Base-by-base conservation (phyloP, 2,113 vertebrate genomes). In the Cygnus buccinator region DNA sequence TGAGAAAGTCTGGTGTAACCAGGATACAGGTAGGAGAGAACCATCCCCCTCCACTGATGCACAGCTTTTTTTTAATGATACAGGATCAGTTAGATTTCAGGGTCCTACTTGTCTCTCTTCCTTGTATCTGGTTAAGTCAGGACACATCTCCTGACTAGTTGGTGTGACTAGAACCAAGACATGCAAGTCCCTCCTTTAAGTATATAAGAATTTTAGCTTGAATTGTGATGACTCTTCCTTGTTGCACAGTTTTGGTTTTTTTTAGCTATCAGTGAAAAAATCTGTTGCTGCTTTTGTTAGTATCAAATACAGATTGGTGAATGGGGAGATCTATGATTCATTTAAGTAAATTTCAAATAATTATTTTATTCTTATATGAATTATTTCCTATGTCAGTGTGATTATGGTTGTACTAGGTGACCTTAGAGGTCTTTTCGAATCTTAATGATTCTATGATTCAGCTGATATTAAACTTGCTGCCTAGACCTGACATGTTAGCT, bases 271-370 rank as follows among this genome's bases (percentile, higher is more conserved):
- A 73, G 50, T 33, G 57, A 41, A 55, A 41, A 75, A 52, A 93
- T 31, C 5, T 28, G 5, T 74, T 70, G 22, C 46, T 88, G 46
- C 41, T 79, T 93, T 92, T 71, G 54, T 62, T 78, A 31, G 21
- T 83, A 52, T 68, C 9, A 68, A 15, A 52, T 66, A 35, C 66
- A 22, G 25, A 13, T 15, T 54, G 77, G 4, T 62, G 8, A 67
- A n/a, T 23, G 28, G 67, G 4, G 84, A 77, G 48, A 77, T 68
- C 17, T 77, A 11, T 9, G 82, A 84, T 73, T 57, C 63, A 89
- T 19, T 48, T 73, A 33, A 0, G 0, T 57, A 41, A 78, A 11
- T 21, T 87, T 55, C 41, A 50, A 0, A 0, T 61, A 55, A 8
- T 63, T 59, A 50, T 25, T 81, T 63, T 68, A 65, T 55, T 39